Percentiles rank a stretch among this genome's conserved stretches.
Evolutionary conservation across 2,888 invertebrate genomes (phyloP).

Genomic region (Zonitis immaculata): DNA sequence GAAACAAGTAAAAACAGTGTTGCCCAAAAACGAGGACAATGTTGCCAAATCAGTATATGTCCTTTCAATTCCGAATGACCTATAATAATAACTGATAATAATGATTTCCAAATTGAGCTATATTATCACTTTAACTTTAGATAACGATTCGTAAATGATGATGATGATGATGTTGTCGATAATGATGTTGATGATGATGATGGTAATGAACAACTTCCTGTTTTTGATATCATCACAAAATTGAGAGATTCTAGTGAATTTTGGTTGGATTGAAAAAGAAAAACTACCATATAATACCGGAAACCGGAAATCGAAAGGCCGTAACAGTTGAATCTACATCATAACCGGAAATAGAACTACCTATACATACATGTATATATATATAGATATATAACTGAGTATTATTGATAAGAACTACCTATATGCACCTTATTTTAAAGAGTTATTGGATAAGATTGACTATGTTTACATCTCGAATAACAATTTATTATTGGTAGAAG

Average conservation of each 20-base stretch:
- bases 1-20: no score
- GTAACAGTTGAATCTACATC: constrained; percentile 19
- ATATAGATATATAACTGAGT: background rate
- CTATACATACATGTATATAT: constrained; percentile 16
- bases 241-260: background rate
- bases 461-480: no score
- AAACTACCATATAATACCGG: constrained; percentile 11
- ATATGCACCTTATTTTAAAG: background rate
- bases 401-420: no score
- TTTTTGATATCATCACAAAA: background rate
- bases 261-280: constrained; percentile 9
- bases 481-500: no score
- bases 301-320: constrained; percentile 15
- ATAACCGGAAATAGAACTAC: constrained; percentile 30
- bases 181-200: background rate
- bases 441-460: no score
- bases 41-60: no score
- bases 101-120: no score
- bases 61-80: no score
- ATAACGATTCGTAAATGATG: background rate
- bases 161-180: background rate
- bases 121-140: background rate
- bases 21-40: no score
- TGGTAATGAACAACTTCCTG: background rate
- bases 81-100: background rate